Conservation (phyloP, 2,797 vertebrate genomes). For the Pristis pectinata region DNA sequence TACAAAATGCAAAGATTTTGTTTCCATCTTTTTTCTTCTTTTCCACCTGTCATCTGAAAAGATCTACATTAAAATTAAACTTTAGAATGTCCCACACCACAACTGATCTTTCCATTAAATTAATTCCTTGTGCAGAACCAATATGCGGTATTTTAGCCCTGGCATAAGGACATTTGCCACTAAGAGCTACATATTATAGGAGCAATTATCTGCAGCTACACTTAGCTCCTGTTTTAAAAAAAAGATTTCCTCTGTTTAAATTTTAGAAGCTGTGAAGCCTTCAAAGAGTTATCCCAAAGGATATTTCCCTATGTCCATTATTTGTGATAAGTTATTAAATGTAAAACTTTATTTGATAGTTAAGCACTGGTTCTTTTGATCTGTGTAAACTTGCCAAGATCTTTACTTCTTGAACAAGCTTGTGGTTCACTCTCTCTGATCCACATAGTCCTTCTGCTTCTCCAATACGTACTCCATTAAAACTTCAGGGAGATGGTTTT, state of each 20-base stretch:
- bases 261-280: neutral
- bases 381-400: neutral
- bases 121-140: neutral
- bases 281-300: neutral
- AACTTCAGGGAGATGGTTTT: neutral
- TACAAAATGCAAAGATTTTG: neutral
- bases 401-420: neutral
- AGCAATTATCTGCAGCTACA: neutral
- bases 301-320: neutral
- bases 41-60: neutral
- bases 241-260: neutral
- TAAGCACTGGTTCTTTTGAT: neutral
- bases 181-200: neutral
- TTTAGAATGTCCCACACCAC: neutral
- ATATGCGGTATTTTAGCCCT: neutral
- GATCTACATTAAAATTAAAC: neutral
- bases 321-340: neutral
- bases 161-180: neutral
- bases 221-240: neutral
- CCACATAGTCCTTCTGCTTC: neutral
- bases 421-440: neutral
- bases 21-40: neutral
- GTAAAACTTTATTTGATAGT: neutral
- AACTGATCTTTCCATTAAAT: neutral
- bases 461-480: neutral